Evolutionary conservation across 2,797 vertebrate species (phyloP), one percentile per base, ranked within the genome.

Genomic region (Mus caroli): DNA sequence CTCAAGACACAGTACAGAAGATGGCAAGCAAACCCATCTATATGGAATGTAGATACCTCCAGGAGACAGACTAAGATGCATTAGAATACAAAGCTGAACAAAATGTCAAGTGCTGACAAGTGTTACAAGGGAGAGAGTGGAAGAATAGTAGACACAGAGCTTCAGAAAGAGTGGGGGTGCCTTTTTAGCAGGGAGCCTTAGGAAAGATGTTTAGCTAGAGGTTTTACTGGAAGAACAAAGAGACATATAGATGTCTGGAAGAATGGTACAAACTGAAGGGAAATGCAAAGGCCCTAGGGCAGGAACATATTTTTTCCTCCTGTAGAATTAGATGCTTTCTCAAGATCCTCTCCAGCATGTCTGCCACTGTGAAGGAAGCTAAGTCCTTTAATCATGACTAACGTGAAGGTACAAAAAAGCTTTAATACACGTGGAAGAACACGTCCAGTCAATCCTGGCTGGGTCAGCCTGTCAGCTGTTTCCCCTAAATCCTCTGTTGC

Each of bases 271-370:
- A 60, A 73, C 54, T 28, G 20, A 94, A 95, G 76, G 4, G 40
- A 31, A 83, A 82, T 22, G 43, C 71, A 90, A 96, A 80, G 88
- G 10, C 13, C 46, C 90, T 40, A 26, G 40, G 60, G 34, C 19
- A 83, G 60, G 46, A 28, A 88, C 62, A n/a, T 77, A 12, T 10
- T 31, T 78, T 58, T 31, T n/a, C 34, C 2, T 79, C n/a, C 62
- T 86, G 4, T 71, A 13, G 13, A 17, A 82, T 54, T 28, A 92
- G 79, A 56, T 73, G 26, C n/a, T 87, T 96, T 82, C 22, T 89
- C 60, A 24, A 64, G 91, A 84, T n/a, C 26, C 82, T 96, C 64
- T 43, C 83, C 84, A 85, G 58, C 5, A 82, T 82, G 46, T 88
- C 54, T 90, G 31, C 56, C 34, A 85, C 58, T 43, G 10, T 54